Conservation (phyloP, 2,797 vertebrate species). For the Rhabdomys pumilio region DNA sequence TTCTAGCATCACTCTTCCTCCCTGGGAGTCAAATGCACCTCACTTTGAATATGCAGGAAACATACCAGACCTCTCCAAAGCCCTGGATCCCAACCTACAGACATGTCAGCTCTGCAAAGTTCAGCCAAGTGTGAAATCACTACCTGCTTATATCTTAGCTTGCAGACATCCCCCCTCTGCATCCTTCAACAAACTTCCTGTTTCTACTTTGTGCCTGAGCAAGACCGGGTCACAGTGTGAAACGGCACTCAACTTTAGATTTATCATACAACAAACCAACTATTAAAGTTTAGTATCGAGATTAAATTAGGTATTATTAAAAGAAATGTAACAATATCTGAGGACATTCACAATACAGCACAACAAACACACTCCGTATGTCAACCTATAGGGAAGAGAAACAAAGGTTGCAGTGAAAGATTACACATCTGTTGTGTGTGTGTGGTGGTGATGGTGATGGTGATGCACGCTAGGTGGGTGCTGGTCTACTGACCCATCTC, state of each 20-base stretch:
- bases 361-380: not conserved
- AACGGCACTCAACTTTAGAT: not conserved
- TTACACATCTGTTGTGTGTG: not conserved
- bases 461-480: fast-evolving
- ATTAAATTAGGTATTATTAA: conserved; percentile 22
- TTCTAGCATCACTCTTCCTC: not conserved
- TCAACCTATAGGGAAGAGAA: not conserved
- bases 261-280: not conserved
- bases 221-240: not conserved
- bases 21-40: not conserved
- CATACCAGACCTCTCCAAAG: not conserved
- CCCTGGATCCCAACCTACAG: not conserved
- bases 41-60: not conserved
- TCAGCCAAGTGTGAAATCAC: not conserved
- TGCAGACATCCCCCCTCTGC: not conserved
- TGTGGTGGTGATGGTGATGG: too few relatives aligned
- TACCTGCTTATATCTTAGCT: not conserved
- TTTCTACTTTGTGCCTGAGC: not conserved
- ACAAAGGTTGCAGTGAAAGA: not conserved
- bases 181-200: not conserved
- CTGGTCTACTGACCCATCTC: not conserved
- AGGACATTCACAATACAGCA: not conserved
- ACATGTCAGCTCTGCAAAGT: not conserved
- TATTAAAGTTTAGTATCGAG: conserved; percentile 17
- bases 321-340: conserved; percentile 11